These are phyloP conservation scores for Machimus atricapillus DNA, from an alignment of 2,888 invertebrate genomes.

Conservation along the genomic window DNA sequence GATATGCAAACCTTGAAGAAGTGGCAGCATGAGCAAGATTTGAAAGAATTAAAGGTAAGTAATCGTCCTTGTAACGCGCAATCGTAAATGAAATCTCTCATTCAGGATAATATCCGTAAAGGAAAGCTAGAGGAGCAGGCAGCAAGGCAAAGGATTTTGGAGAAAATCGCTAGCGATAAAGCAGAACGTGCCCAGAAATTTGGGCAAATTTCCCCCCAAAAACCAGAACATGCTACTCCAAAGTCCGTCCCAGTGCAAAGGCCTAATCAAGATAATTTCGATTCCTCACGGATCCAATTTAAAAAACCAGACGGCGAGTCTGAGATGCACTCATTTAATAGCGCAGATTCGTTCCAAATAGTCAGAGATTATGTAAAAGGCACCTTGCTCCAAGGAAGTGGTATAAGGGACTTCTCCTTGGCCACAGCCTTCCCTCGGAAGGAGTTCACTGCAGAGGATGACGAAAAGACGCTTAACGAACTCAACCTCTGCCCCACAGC, in stretches of 20 bases:
- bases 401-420: constrained; percentile 70
- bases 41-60: constrained; percentile 70
- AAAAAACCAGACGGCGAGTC: constrained; percentile 82
- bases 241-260: neutral
- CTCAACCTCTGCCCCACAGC: constrained; percentile 87
- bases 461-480: constrained; percentile 82
- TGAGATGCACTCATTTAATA: constrained; percentile 76
- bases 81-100: neutral
- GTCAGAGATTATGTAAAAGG: constrained; percentile 61
- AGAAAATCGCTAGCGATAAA: constrained; percentile 87
- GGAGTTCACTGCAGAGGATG: constrained; percentile 84
- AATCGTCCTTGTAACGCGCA: neutral
- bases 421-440: constrained; percentile 90
- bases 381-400: constrained; percentile 54
- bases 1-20: constrained; percentile 75
- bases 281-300: constrained; percentile 76
- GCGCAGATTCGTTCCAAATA: constrained; percentile 70
- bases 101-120: constrained; percentile 65
- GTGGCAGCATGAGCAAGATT: constrained; percentile 78
- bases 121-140: constrained; percentile 79
- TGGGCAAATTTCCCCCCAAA: constrained; percentile 27
- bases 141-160: constrained; percentile 78
- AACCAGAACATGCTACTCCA: constrained; percentile 2
- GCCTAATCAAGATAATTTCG: constrained; percentile 43
- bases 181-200: constrained; percentile 69